Percentiles rank a stretch among this genome's conserved stretches.
These are phyloP conservation scores for Folsomia candida DNA, from an alignment of 2,888 invertebrate species.

Conservation along the genomic window DNA sequence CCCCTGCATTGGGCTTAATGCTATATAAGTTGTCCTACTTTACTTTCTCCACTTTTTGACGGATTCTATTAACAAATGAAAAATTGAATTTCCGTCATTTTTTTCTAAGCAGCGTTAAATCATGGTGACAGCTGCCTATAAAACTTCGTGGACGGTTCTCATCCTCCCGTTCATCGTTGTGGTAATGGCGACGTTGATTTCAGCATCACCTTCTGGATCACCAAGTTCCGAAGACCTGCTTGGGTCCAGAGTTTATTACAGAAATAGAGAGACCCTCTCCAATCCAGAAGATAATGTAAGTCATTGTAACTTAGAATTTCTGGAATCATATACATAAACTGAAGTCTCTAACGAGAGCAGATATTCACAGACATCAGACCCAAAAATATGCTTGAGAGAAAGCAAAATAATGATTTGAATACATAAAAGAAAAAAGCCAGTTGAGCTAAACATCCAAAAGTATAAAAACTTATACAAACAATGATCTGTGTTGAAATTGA, in stretches of 20 bases:
- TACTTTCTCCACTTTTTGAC: neutral
- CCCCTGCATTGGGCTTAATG: no score
- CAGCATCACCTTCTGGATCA: slow-evolving; percentile 37
- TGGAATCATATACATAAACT: neutral
- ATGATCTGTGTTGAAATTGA: no score
- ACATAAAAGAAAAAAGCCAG: no score
- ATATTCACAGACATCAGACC: no score
- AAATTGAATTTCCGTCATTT: neutral
- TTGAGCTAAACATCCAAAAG: no score
- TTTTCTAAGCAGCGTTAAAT: neutral
- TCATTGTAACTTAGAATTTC: neutral
- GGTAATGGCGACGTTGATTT: slow-evolving; percentile 29
- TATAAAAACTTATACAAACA: no score
- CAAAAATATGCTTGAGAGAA: no score
- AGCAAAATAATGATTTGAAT: no score
- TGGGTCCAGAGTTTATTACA: slow-evolving; percentile 22
- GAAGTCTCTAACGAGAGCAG: no score
- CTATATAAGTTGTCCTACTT: no score
- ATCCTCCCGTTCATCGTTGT: slow-evolving; percentile 21
- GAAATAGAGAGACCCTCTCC: slow-evolving; percentile 24
- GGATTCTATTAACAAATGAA: neutral
- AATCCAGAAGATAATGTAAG: slow-evolving; percentile 34
- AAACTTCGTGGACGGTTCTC: neutral
- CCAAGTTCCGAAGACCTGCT: slow-evolving; percentile 32
- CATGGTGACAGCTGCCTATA: neutral